phyloP scores from a whole-genome alignment of 2,797 vertebrate species.

The Sebastolobus alascanus region DNA sequence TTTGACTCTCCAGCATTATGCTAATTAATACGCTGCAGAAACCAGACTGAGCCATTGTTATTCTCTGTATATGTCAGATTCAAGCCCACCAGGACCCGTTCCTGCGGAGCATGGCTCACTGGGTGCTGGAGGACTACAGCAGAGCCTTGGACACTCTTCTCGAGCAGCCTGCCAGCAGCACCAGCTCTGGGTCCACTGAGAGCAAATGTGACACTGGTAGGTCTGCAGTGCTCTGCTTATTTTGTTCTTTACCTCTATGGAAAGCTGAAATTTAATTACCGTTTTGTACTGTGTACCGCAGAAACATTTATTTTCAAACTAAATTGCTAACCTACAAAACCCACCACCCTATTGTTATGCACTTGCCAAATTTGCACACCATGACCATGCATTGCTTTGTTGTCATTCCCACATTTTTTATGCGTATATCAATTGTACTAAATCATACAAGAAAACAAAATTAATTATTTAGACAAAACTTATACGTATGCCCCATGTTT shows the following conservation, averaged over 20 bases:
- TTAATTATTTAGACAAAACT: no score
- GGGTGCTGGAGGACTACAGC: slow-evolving; percentile 97
- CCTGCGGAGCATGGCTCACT: slow-evolving; percentile 95
- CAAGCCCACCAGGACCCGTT: slow-evolving; percentile 90
- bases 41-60: slow-evolving; percentile 10
- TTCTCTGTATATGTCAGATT: slow-evolving; percentile 71
- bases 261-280: not conserved
- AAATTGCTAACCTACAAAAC: not conserved
- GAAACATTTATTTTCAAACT: not conserved
- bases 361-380: not conserved
- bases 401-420: not conserved
- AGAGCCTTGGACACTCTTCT: slow-evolving; percentile 94
- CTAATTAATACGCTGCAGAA: slow-evolving; percentile 10
- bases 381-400: not conserved
- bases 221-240: slow-evolving; percentile 16
- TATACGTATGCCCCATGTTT: no score
- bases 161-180: slow-evolving; percentile 82
- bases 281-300: not conserved
- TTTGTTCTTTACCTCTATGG: not conserved
- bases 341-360: not conserved
- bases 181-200: slow-evolving; percentile 52
- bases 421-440: not conserved
- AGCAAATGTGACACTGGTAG: slow-evolving; percentile 60
- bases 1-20: slow-evolving; percentile 23
- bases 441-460: not conserved